Percentiles rank a stretch among this genome's conserved stretches.
These are phyloP conservation scores for Leptopterna dolabrata DNA, from an alignment of 2,888 invertebrate genomes.

Conservation along the genomic window DNA sequence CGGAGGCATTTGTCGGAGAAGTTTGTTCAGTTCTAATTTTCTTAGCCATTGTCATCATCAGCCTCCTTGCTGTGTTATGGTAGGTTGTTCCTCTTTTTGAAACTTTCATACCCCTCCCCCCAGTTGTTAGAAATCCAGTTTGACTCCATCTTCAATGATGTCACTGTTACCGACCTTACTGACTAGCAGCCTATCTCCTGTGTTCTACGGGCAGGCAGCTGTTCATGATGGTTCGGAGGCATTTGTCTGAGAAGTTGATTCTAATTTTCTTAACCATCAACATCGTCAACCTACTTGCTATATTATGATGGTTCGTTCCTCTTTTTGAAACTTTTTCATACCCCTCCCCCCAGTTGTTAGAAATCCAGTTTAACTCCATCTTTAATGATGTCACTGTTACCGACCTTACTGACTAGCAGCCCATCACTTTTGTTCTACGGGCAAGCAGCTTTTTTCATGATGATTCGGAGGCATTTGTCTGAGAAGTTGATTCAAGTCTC, in stretches of 20 bases:
- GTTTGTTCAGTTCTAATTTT: neutral
- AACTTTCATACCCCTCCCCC: neutral
- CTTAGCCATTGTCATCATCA: neutral
- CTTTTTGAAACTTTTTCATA: too few species aligned
- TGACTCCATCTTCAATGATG: neutral
- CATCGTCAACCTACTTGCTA: too few species aligned
- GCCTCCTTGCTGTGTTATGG: too few species aligned
- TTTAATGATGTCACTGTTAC: neutral
- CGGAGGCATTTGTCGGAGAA: neutral
- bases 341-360: too few species aligned
- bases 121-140: neutral
- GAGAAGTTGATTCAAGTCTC: too few species aligned
- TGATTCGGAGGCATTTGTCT: neutral
- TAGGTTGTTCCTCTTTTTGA: too few species aligned
- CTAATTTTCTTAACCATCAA: too few species aligned
- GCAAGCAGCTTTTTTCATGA: neutral
- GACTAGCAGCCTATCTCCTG: slow-evolving; percentile 4
- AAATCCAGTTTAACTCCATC: neutral
- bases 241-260: neutral
- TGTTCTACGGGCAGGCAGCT: slow-evolving; percentile 18
- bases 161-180: neutral
- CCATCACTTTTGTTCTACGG: neutral
- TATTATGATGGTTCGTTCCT: too few species aligned
- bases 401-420: neutral
- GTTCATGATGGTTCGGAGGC: neutral